Percentiles rank a stretch among this genome's conserved stretches.
phyloP scores from a whole-genome alignment of 2,888 invertebrate genomes.

The Spilosoma lubricipeda region DNA sequence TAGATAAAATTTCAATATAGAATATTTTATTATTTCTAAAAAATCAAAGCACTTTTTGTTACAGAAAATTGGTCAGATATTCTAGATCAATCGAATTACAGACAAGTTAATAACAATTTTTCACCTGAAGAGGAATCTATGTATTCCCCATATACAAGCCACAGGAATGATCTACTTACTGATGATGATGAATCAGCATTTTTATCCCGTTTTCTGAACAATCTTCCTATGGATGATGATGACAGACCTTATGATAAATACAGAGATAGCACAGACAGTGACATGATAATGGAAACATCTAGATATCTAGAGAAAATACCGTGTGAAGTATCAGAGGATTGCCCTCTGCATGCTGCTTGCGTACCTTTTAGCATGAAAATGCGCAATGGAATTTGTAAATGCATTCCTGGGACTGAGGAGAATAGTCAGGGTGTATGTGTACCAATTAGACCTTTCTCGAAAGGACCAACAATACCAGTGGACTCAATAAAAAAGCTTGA shows the following conservation, averaged over 20 bases:
- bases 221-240: conserved; percentile 77
- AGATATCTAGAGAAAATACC: conserved; percentile 82
- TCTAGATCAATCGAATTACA: conserved; percentile 77
- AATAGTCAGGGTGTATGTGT: conserved; percentile 75
- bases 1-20: neutral
- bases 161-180: conserved; percentile 64
- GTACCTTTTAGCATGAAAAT: conserved; percentile 83
- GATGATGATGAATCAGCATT: conserved; percentile 77
- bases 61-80: conserved; percentile 84
- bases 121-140: conserved; percentile 78
- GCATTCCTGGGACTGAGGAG: conserved; percentile 87
- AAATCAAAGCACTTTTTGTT: conserved; percentile 40
- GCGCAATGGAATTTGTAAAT: conserved; percentile 90
- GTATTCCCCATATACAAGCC: conserved; percentile 72
- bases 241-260: conserved; percentile 75
- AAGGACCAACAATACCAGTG: conserved; percentile 72
- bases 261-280: conserved; percentile 72
- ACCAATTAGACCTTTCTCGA: conserved; percentile 72
- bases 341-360: conserved; percentile 91
- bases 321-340: conserved; percentile 87
- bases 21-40: neutral
- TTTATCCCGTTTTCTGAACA: conserved; percentile 75
- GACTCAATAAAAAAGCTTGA: conserved; percentile 73
- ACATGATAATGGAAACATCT: conserved; percentile 83
- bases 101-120: conserved; percentile 74